Conservation (phyloP, 2,113 vertebrate genomes). For the Shinisaurus crocodilurus region DNA sequence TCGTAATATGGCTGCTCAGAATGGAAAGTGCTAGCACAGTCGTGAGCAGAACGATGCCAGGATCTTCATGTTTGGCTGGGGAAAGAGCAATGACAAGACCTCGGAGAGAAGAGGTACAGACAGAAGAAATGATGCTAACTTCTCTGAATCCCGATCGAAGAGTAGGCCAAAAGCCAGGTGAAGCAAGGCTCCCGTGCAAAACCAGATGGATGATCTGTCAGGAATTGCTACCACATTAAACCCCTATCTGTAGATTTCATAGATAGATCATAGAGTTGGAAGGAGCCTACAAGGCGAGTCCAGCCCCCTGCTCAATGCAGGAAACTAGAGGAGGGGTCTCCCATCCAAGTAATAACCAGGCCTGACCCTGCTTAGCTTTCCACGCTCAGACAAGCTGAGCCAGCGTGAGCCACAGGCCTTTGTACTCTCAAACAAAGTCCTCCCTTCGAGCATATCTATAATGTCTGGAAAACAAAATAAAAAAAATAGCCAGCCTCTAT, state of each 20-base stretch:
- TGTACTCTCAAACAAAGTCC: constrained; percentile 35
- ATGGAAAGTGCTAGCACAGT: constrained; percentile 51
- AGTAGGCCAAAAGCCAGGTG: constrained; percentile 46
- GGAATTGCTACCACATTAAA: constrained; percentile 38
- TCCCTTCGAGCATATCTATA: constrained; percentile 33
- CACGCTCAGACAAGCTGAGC: too few relatives aligned
- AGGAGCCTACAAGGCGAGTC: too few relatives aligned
- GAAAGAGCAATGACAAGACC: constrained; percentile 49
- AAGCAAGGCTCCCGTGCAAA: constrained; percentile 41
- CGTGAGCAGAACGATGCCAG: not conserved
- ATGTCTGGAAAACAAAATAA: constrained; percentile 17
- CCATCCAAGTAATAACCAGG: too few relatives aligned
- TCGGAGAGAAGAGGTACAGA: constrained; percentile 43
- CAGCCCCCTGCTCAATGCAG: too few relatives aligned
- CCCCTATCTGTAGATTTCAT: not conserved
- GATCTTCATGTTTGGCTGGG: constrained; percentile 32
- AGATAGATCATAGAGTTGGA: too few relatives aligned
- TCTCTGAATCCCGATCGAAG: constrained; percentile 28
- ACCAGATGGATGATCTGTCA: constrained; percentile 52
- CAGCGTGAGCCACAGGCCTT: too few relatives aligned
- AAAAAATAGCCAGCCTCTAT: not conserved
- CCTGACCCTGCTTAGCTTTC: too few relatives aligned
- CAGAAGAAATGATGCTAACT: constrained; percentile 49
- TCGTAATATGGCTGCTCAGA: constrained; percentile 42
- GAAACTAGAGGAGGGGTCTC: too few relatives aligned